Evolutionary conservation across 2,888 invertebrate species (phyloP).

Genomic region (Pollenia angustigena): DNA sequence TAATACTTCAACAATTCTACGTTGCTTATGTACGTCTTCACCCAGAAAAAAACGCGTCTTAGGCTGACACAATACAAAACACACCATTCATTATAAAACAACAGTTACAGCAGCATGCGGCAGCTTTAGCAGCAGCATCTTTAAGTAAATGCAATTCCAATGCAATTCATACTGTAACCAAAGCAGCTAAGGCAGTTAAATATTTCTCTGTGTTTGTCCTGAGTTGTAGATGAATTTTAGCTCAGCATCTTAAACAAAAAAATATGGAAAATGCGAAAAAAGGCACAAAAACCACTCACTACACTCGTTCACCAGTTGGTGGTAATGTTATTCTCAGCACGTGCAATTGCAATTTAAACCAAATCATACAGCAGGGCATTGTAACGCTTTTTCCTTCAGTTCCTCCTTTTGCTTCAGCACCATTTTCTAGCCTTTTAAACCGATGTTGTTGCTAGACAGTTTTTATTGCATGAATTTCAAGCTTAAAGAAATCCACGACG

Average conservation of each 20-base stretch:
- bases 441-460: conserved; percentile 27
- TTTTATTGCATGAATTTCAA: conserved; percentile 5
- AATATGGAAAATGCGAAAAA: conserved; percentile 28
- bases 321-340: conserved; percentile 73
- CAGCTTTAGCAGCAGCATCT: conserved; percentile 20
- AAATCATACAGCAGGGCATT: conserved; percentile 71
- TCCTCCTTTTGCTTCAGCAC: conserved; percentile 25
- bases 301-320: conserved; percentile 60
- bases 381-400: conserved; percentile 52
- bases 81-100: conserved; percentile 71
- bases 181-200: conserved; percentile 46
- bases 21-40: conserved; percentile 31
- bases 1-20: neutral
- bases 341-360: conserved; percentile 73
- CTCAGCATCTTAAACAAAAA: conserved; percentile 47
- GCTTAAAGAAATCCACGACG: neutral
- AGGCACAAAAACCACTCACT: conserved; percentile 32
- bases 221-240: conserved; percentile 49
- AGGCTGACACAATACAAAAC: conserved; percentile 69
- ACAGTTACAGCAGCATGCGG: conserved; percentile 67
- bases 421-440: conserved; percentile 17
- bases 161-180: conserved; percentile 27
- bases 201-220: conserved; percentile 33
- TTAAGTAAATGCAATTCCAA: conserved; percentile 39
- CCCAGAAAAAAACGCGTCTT: conserved; percentile 51